Evolutionary conservation across 2,888 invertebrate genomes (phyloP).

Genomic region (Morpho helenor): DNA sequence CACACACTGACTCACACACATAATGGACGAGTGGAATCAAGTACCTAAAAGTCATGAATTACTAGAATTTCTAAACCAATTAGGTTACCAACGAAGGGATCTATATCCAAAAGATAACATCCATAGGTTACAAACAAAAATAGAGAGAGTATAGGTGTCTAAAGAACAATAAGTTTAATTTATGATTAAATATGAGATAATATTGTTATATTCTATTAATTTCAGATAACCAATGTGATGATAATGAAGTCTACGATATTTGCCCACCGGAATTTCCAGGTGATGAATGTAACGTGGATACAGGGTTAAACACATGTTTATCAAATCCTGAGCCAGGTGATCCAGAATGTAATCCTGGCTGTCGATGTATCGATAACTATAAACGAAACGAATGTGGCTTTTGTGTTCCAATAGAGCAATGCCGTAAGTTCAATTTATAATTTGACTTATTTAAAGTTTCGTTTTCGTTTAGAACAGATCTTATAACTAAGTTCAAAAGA

Average conservation of each 20-base stretch:
- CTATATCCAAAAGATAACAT: too few species aligned
- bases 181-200: too few species aligned
- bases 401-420: slow-evolving; percentile 32
- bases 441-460: neutral
- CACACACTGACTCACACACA: too few species aligned
- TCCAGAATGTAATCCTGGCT: slow-evolving; percentile 8
- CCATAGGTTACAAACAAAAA: too few species aligned
- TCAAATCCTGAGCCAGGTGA: slow-evolving; percentile 14
- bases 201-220: neutral
- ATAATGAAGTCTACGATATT: slow-evolving; percentile 19
- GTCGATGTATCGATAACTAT: slow-evolving; percentile 2
- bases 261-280: slow-evolving; percentile 16
- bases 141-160: too few species aligned
- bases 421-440: slow-evolving; percentile 8
- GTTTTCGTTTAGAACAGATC: too few species aligned
- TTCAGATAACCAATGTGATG: slow-evolving; percentile 9
- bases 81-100: too few species aligned
- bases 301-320: slow-evolving; percentile 7
- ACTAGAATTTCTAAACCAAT: too few species aligned
- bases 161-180: too few species aligned
- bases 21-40: too few species aligned
- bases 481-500: too few species aligned
- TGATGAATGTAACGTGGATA: slow-evolving; percentile 15
- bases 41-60: too few species aligned
- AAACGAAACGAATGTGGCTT: slow-evolving; percentile 23